phyloP scores from a whole-genome alignment of 2,113 vertebrate genomes.

The Eudorcas thomsonii region DNA sequence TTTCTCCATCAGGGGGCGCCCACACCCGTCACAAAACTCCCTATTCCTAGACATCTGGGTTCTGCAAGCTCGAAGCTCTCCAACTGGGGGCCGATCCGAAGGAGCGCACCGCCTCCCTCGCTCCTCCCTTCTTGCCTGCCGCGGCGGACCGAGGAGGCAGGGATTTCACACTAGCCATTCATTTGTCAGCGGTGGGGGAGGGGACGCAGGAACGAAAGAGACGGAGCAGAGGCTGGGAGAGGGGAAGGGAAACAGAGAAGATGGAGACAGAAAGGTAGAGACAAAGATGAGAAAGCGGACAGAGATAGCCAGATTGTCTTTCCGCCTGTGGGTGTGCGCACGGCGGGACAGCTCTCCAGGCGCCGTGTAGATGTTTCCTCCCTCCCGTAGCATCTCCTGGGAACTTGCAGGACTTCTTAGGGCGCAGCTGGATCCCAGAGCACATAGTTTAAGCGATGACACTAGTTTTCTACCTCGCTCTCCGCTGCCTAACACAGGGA shows the following conservation, averaged over 20 bases:
- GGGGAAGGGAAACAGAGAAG: conserved; percentile 26
- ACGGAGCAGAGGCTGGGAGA: background rate
- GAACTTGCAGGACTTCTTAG: background rate
- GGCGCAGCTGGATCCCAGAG: conserved; percentile 21
- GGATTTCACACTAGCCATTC: conserved; percentile 54
- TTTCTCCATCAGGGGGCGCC: conserved; percentile 69
- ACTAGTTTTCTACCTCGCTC: conserved; percentile 3
- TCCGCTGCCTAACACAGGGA: background rate
- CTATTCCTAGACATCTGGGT: conserved; percentile 58
- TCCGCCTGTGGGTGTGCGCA: background rate
- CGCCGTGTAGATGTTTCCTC: background rate
- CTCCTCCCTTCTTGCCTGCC: conserved; percentile 11
- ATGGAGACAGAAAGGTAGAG: conserved; percentile 39
- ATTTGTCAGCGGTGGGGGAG: background rate
- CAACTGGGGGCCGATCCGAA: background rate
- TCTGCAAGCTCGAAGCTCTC: background rate
- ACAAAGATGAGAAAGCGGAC: conserved; percentile 44
- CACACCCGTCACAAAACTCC: conserved; percentile 21
- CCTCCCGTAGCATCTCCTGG: background rate
- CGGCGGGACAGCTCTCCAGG: background rate
- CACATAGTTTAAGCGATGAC: conserved; percentile 28
- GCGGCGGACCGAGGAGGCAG: background rate
- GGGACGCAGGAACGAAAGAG: background rate
- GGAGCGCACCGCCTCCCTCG: conserved; percentile 25
- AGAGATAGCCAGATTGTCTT: background rate